Percentiles rank a stretch among this genome's conserved stretches.
Evolutionary conservation across 2,888 invertebrate genomes (phyloP).

Genomic region (Ophion ellenae): DNA sequence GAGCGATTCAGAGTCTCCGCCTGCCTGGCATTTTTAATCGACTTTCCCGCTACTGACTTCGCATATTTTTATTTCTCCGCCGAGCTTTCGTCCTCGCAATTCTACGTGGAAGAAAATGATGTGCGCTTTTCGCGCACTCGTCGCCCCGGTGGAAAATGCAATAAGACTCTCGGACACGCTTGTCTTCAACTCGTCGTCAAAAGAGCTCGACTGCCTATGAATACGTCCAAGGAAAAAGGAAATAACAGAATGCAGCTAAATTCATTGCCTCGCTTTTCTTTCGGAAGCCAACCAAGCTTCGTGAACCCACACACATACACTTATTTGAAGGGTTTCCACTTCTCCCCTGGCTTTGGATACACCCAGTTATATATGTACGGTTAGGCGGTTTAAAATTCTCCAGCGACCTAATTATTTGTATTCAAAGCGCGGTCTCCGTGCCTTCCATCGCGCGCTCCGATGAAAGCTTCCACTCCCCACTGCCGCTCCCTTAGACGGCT

Average conservation of each 20-base stretch:
- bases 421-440: slow-evolving; percentile 66
- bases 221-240: not conserved
- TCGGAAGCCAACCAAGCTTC: not conserved
- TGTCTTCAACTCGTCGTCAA: not conserved
- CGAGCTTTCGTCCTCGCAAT: no score
- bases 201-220: not conserved
- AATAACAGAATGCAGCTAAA: not conserved
- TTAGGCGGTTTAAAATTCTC: slow-evolving; percentile 20
- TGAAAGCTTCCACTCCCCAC: slow-evolving; percentile 24
- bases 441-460: slow-evolving; percentile 33
- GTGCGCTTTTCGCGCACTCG: not conserved
- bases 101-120: not conserved
- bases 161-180: not conserved
- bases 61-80: no score
- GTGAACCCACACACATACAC: not conserved
- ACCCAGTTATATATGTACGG: slow-evolving; percentile 5
- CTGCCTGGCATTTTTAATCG: no score
- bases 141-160: not conserved
- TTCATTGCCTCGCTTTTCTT: not conserved
- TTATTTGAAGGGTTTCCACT: not conserved
- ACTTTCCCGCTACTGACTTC: no score
- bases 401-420: slow-evolving; percentile 68
- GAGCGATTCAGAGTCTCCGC: no score
- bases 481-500: slow-evolving; percentile 8
- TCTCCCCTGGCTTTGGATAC: not conserved